Conservation (phyloP, 2,797 vertebrate species). For the Poeciliopsis presidionis region DNA sequence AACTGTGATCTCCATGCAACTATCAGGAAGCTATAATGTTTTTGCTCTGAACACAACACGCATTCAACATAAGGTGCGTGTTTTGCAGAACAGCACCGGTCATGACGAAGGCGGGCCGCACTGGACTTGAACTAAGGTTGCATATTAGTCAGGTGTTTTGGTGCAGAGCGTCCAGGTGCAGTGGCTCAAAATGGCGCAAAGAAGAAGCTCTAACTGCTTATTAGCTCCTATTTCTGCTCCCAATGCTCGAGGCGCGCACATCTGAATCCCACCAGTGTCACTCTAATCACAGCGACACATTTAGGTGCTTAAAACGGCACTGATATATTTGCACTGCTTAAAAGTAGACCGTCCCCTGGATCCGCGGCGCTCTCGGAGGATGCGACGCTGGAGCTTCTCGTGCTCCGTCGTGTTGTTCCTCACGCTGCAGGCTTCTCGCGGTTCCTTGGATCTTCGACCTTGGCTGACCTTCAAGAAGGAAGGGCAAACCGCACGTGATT, state of each 20-base stretch:
- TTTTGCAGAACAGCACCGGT: background rate
- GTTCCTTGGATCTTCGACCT: conserved; percentile 7
- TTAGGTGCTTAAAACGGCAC: conserved; percentile 32
- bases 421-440: background rate
- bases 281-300: conserved; percentile 65
- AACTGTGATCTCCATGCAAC: conserved; percentile 20
- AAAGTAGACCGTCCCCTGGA: conserved; percentile 52
- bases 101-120: background rate
- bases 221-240: background rate
- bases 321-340: conserved; percentile 22
- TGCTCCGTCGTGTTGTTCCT: background rate
- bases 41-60: background rate
- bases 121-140: background rate
- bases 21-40: background rate
- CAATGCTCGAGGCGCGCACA: conserved; percentile 5
- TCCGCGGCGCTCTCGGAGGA: conserved; percentile 31
- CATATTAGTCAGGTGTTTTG: background rate
- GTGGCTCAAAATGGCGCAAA: background rate
- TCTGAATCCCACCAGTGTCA: conserved; percentile 34
- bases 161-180: background rate
- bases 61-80: background rate
- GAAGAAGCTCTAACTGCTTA: background rate
- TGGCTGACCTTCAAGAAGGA: conserved; percentile 10
- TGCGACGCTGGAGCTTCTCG: conserved; percentile 33
- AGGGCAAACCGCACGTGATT: conserved; percentile 22